Evolutionary conservation across 2,797 vertebrate species (phyloP).

Genomic region (Galago senegalensis): DNA sequence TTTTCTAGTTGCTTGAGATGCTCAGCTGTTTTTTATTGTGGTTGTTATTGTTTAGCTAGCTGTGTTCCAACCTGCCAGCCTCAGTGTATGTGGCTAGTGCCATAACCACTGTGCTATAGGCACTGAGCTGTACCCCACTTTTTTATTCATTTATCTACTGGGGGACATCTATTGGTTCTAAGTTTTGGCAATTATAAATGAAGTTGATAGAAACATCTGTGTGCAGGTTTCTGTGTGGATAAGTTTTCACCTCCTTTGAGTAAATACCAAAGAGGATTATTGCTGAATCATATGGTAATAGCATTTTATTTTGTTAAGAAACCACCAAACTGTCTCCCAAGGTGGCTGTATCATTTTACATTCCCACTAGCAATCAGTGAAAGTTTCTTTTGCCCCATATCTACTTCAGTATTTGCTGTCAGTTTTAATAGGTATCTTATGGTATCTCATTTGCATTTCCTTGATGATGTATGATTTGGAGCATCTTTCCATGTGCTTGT

Average conservation of each 20-base stretch:
- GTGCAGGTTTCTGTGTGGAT: not conserved
- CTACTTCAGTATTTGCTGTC: not conserved
- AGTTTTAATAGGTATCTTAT: not conserved
- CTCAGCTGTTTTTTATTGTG: no score
- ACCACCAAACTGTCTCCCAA: not conserved
- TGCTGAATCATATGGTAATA: not conserved
- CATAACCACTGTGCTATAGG: no score
- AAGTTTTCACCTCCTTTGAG: not conserved
- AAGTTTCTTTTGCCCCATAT: not conserved
- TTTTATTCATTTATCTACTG: not conserved
- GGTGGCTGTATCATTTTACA: not conserved
- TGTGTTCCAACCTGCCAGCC: no score
- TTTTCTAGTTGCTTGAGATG: no score
- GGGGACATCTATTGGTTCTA: not conserved
- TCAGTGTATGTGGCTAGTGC: no score
- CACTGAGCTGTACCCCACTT: not conserved
- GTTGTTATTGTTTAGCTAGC: no score
- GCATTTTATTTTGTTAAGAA: not conserved
- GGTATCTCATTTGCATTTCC: not conserved
- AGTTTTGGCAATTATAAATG: not conserved
- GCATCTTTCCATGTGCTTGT: not conserved
- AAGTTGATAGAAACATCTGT: not conserved
- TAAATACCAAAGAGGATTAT: not conserved
- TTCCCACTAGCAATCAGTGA: not conserved
- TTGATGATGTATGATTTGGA: not conserved